A percentile compares a stretch with the other conserved stretches of the same genome.
Evolutionary conservation across 2,888 invertebrate genomes (phyloP).

Genomic region (Phengaris arion): DNA sequence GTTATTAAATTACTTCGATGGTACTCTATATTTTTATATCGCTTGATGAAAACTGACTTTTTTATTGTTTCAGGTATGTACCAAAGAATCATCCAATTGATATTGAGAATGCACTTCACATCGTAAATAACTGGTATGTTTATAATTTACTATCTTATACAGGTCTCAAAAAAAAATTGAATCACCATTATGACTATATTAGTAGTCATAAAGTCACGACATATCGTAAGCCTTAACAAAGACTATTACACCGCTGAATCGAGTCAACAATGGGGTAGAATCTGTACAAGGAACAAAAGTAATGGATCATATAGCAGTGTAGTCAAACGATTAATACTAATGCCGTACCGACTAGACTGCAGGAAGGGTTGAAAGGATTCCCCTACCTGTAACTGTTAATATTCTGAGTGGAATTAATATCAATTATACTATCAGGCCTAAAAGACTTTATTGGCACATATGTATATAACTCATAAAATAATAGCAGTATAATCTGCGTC

Average conservation of each 20-base stretch:
- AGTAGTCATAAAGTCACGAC: conserved; percentile 9
- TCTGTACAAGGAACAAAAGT: conserved; percentile 40
- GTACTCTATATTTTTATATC: conserved; percentile 10
- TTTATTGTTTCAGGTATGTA: conserved; percentile 19
- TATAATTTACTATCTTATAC: neutral
- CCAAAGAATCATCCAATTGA: neutral
- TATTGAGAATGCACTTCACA: neutral
- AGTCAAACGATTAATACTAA: conserved; percentile 13
- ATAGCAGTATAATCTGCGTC: too few relatives aligned
- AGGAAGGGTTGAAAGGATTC: neutral
- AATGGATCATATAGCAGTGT: conserved; percentile 32
- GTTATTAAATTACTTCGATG: neutral
- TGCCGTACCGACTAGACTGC: conserved; percentile 20
- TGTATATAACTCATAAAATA: too few relatives aligned
- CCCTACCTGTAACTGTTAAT: neutral
- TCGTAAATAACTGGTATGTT: neutral
- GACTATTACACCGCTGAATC: conserved; percentile 36
- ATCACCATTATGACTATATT: too few relatives aligned
- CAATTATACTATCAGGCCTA: neutral
- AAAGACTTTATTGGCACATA: neutral
- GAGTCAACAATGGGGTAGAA: conserved; percentile 41
- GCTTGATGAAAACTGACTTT: neutral
- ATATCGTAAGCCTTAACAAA: conserved; percentile 30
- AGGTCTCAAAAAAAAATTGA: too few relatives aligned
- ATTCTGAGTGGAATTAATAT: neutral